phyloP scores from a whole-genome alignment of 1,140 invertebrate genomes.

The Diachasmimorpha longicaudata region DNA sequence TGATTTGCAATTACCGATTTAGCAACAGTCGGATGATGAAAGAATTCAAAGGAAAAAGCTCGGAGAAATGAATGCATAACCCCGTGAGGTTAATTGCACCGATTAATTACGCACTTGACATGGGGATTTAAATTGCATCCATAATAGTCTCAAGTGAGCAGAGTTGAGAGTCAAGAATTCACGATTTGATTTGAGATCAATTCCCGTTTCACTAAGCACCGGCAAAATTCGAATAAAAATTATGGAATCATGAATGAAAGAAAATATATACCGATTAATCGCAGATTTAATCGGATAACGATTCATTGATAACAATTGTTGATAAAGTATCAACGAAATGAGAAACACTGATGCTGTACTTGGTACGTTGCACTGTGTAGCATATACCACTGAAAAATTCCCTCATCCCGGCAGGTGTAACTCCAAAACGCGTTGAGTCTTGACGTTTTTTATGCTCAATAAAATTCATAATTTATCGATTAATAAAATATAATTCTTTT shows the following conservation, averaged over 20 bases:
- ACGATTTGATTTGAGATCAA: background rate
- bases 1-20: no score
- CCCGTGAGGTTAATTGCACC: conserved; percentile 11
- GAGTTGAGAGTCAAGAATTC: conserved; percentile 21
- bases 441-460: background rate
- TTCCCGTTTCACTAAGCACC: background rate
- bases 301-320: background rate
- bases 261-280: background rate
- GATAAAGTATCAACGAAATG: background rate
- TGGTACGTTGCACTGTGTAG: conserved; percentile 6
- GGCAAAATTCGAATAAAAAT: no score
- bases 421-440: background rate
- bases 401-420: conserved; percentile 7
- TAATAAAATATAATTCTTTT: background rate
- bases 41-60: background rate
- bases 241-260: no score
- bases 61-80: background rate
- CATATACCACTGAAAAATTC: conserved; percentile 21
- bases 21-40: no score
- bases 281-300: background rate
- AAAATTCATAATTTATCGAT: conserved; percentile 1
- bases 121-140: conserved; percentile 23
- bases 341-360: background rate
- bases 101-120: conserved; percentile 30
- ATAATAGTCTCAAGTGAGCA: conserved; percentile 27